phyloP scores from a whole-genome alignment of 1,140 invertebrate species.

The Drosophila pallidifrons region DNA sequence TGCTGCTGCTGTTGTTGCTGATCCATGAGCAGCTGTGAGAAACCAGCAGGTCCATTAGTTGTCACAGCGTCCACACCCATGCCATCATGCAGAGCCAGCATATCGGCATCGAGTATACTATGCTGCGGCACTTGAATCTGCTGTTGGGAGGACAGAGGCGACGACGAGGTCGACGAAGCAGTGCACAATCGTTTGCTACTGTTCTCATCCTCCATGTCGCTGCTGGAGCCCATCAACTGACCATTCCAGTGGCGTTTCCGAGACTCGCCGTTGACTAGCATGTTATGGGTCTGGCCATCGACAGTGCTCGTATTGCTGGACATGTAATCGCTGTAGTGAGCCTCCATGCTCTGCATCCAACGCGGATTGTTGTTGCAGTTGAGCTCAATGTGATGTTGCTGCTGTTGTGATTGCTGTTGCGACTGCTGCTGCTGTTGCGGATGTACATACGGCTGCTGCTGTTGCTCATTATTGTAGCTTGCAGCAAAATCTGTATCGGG shows the following conservation, averaged over 20 bases:
- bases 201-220: constrained; percentile 71
- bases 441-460: constrained; percentile 31
- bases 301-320: constrained; percentile 48
- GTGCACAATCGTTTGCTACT: constrained; percentile 76
- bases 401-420: constrained; percentile 57
- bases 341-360: constrained; percentile 83
- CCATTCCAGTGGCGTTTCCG: constrained; percentile 80
- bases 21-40: constrained; percentile 64
- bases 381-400: constrained; percentile 76
- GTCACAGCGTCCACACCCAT: constrained; percentile 58
- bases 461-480: constrained; percentile 46
- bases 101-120: constrained; percentile 72
- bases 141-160: constrained; percentile 72
- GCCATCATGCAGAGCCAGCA: constrained; percentile 67
- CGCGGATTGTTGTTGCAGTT: constrained; percentile 78
- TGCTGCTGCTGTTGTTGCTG: constrained; percentile 72
- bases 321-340: constrained; percentile 76
- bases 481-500: constrained; percentile 57
- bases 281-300: constrained; percentile 44
- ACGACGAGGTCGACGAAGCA: constrained; percentile 68
- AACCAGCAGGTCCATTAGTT: constrained; percentile 53
- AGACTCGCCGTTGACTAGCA: constrained; percentile 60
- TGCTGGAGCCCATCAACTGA: constrained; percentile 73
- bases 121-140: constrained; percentile 64
- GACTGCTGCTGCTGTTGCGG: constrained; percentile 49